Base-by-base conservation (phyloP, 2,888 invertebrate genomes). In the Endomychus coccineus region DNA sequence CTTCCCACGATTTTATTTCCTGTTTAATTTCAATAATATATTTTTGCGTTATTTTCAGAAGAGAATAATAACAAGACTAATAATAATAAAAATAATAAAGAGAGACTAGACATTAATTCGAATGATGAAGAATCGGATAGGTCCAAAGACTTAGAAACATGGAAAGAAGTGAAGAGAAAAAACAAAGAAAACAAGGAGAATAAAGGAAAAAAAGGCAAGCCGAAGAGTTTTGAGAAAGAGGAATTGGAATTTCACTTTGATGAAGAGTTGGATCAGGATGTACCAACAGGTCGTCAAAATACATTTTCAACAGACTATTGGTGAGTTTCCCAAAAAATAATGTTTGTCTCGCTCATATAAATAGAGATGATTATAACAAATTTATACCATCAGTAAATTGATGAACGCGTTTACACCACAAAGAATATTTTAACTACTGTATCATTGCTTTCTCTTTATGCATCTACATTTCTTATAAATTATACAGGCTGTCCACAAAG, bases 211-310 rank as follows among this genome's bases (percentile, higher is more conserved):
- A 58, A 61, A 34, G 52, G 41, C 4, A 56, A 58, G 39, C 35
- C 42, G 7, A 49, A 48, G 25, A 46, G 42, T 16, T 45, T 48
- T 29, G 64, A 66, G 51, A 50, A 78, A 46, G 92, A 94, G 67
- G 94, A 94, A 62, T 69, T 95, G 47, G 91, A 94, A 65, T 97
- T 97, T 70, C 89, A 92, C 69, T 90, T 97, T 61, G 96, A 97
- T 61, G 96, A 96, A 70, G 97, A 97, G 66, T 69, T 95, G 44
- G 89, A 90, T 41, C 89, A 90, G 40, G 69, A 68, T 46, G 74
- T 84, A 46, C 85, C 85, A 2, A 79, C 80, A 38, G 88, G 87
- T 11, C 71, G 88, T 42, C 79, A 80, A 31, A 90, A 90, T 67
- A 83, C 80, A 45, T 84, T 90, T 70, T 78, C 86, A n/a, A n/a